A percentile compares a stretch with the other conserved stretches of the same genome.
phyloP scores from a whole-genome alignment of 2,797 vertebrate species.

The Clarias fuscus region DNA sequence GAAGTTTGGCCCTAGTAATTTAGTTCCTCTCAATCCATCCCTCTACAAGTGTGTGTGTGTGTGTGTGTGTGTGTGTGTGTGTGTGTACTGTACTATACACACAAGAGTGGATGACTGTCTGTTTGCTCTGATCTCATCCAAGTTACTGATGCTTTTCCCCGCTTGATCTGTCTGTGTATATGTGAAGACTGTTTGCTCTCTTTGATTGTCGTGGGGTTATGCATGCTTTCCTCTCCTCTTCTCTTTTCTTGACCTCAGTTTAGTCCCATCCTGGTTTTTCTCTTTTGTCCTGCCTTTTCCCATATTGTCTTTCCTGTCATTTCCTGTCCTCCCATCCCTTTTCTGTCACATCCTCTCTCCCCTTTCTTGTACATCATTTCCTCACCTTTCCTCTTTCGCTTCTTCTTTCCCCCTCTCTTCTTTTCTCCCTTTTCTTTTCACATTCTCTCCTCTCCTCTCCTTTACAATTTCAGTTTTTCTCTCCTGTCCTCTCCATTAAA shows the following conservation, averaged over 20 bases:
- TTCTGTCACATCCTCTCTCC: neutral
- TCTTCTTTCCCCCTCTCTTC: no score
- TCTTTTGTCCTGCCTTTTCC: neutral
- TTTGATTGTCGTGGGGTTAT: constrained; percentile 24
- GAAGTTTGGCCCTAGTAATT: constrained; percentile 66
- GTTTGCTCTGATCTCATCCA: constrained; percentile 39
- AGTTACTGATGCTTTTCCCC: constrained; percentile 33
- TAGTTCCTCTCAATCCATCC: constrained; percentile 45
- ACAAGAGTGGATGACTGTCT: constrained; percentile 61
- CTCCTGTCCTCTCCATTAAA: constrained; percentile 19
- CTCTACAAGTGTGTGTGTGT: constrained; percentile 5
- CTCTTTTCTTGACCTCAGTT: neutral
- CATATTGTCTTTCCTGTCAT: neutral
- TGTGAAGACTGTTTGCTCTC: constrained; percentile 27
- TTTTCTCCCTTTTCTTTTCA: neutral
- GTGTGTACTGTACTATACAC: constrained; percentile 24
- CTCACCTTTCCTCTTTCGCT: neutral
- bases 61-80: constrained; percentile 22
- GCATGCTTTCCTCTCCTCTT: neutral
- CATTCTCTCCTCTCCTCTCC: neutral
- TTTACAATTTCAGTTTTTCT: neutral
- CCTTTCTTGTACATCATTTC: neutral
- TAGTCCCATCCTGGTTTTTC: no score
- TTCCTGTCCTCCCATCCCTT: neutral
- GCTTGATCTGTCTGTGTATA: constrained; percentile 13